A percentile compares a stretch with the other conserved stretches of the same genome.
Evolutionary conservation across 1,140 invertebrate genomes (phyloP).

Genomic region (Pygmarrhopalites habei): DNA sequence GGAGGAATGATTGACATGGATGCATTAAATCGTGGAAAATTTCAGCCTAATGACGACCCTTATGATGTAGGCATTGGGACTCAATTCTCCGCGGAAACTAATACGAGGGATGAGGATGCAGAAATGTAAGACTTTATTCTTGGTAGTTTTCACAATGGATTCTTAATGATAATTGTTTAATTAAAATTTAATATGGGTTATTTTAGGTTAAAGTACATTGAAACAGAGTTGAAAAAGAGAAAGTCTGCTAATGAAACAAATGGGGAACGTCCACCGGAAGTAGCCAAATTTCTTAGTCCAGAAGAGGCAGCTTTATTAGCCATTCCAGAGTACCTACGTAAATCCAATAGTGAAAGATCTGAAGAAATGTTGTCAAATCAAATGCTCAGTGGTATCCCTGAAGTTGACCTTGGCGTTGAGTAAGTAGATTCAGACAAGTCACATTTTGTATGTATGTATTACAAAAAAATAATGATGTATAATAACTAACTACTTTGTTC

Average conservation of each 20-base stretch:
- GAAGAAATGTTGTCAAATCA: conserved; percentile 99
- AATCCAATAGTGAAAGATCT: conserved; percentile 69
- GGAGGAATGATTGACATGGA: conserved; percentile 90
- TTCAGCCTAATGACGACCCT: conserved; percentile 68
- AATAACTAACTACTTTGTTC: conserved; percentile 18
- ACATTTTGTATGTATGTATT: no score
- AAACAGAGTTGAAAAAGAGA: conserved; percentile 84
- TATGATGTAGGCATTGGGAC: conserved; percentile 89
- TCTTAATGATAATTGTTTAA: background rate
- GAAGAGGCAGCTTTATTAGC: conserved; percentile 78
- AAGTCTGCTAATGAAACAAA: conserved; percentile 37
- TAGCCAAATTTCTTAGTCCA: conserved; percentile 66
- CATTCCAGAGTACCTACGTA: conserved; percentile 76
- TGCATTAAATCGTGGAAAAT: conserved; percentile 67
- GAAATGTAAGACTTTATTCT: conserved; percentile 66
- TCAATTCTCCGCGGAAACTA: conserved; percentile 95
- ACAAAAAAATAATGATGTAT: no score
- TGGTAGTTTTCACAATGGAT: background rate
- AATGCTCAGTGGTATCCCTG: conserved; percentile 99
- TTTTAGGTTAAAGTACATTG: conserved; percentile 90
- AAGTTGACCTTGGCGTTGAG: conserved; percentile 98
- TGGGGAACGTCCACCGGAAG: conserved; percentile 41
- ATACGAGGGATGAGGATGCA: conserved; percentile 95
- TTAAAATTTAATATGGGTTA: conserved; percentile 5
- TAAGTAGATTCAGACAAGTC: no score